phyloP scores from a whole-genome alignment of 2,888 invertebrate genomes.

The Trichogramma evanescens region DNA sequence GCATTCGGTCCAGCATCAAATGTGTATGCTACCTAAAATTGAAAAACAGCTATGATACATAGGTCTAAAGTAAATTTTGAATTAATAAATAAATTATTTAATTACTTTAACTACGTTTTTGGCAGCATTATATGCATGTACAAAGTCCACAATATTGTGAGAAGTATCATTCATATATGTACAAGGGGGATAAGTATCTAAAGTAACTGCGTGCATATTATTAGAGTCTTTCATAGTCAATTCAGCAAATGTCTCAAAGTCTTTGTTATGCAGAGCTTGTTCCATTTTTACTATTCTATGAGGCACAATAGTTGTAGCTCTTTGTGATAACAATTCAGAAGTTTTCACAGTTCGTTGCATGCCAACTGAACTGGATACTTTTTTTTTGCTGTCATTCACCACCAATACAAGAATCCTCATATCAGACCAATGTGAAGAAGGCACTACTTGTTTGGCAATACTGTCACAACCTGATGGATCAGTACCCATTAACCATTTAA shows the following conservation, averaged over 20 bases:
- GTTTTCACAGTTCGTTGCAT: conserved; percentile 80
- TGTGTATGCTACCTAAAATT: conserved; percentile 77
- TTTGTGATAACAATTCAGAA: conserved; percentile 71
- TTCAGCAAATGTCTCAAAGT: conserved; percentile 83
- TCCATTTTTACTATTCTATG: conserved; percentile 58
- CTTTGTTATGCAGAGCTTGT: conserved; percentile 58
- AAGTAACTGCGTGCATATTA: conserved; percentile 88
- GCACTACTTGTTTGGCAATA: conserved; percentile 65
- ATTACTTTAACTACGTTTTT: conserved; percentile 58
- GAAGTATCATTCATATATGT: conserved; percentile 88
- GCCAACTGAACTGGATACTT: conserved; percentile 77
- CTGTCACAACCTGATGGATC: conserved; percentile 66
- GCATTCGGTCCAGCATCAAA: conserved; percentile 99
- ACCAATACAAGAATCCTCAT: conserved; percentile 85
- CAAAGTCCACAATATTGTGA: conserved; percentile 67
- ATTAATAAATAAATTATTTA: conserved; percentile 1
- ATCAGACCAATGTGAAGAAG: conserved; percentile 79
- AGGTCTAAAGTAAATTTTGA: neutral
- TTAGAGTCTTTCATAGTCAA: conserved; percentile 97
- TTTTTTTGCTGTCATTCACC: conserved; percentile 70
- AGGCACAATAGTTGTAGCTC: conserved; percentile 69
- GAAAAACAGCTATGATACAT: neutral
- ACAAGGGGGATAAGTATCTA: conserved; percentile 91
- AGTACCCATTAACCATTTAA: conserved; percentile 78
- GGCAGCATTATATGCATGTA: conserved; percentile 75